Evolutionary conservation across 2,888 invertebrate species (phyloP), one percentile per base, ranked within the genome.

Genomic region (Branchipolynoe longqiensis): DNA sequence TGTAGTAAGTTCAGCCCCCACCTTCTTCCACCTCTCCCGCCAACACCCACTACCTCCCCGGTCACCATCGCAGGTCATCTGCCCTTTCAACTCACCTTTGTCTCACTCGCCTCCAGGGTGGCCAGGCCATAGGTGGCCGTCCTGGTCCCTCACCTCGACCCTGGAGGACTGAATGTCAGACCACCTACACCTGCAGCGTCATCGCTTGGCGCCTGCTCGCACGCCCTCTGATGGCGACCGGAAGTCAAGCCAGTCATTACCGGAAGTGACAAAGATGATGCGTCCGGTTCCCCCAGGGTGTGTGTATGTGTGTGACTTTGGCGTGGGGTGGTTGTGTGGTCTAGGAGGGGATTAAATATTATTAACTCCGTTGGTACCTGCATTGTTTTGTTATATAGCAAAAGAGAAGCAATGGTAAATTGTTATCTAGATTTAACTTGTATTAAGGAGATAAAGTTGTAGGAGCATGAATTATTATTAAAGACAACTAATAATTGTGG

Each of bases 81-180:
- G 8, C 48, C 48, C 8, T 18, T 12, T 8, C 48, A 18, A 8
- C 48, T 48, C 48, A 48, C 48, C 48, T 48, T 48, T 48, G 18
- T 18, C 48, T 18, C 8, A 12, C 48, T 48, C 8, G 8, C 48
- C 48, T 48, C 48, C 48, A 48, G 48, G 48, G 48, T 18, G 18
- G 8, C 8, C 48, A 48, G 48, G n/a, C n/a, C n/a, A n/a, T n/a
- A n/a, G n/a, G n/a, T n/a, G n/a, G n/a, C n/a, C n/a, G n/a, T n/a
- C n/a, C n/a, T n/a, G n/a, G n/a, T 2, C 25, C 31, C 12, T 25
- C 12, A 18, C 62, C 25, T 14, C 31, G 28, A 62, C 62, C 62
- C 62, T 28, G 28, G 62, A 62, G 62, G 31, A 62, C 62, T 62
- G 31, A 62, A 62, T 62, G 62, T 62, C 62, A 62, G 62, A 1